Conservation (phyloP, 2,888 invertebrate species). For the Linnaemya tessellans region DNA sequence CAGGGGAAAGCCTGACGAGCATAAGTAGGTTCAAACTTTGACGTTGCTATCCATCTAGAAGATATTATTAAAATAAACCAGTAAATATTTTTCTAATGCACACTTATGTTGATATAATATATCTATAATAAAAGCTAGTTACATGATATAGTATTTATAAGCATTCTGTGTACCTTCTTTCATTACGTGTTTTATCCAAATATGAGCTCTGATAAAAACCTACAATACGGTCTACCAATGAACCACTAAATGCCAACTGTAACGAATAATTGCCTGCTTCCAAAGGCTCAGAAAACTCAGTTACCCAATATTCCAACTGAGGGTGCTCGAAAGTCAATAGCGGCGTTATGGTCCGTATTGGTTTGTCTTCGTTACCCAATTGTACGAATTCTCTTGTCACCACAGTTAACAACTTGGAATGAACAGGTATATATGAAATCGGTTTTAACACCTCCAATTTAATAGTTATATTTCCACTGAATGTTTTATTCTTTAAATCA, state of each 20-base stretch:
- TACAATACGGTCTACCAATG: conserved; percentile 87
- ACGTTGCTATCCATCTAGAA: conserved; percentile 91
- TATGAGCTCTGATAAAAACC: conserved; percentile 91
- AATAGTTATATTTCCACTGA: conserved; percentile 85
- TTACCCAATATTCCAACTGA: conserved; percentile 82
- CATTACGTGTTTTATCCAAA: conserved; percentile 77
- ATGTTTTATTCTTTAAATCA: conserved; percentile 85
- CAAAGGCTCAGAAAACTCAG: conserved; percentile 81
- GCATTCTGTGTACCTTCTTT: conserved; percentile 78
- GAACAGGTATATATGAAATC: conserved; percentile 84
- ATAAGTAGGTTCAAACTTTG: conserved; percentile 97
- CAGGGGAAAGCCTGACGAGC: conserved; percentile 97
- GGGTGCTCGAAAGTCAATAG: conserved; percentile 79
- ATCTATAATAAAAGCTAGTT: too few relatives aligned
- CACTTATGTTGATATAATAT: too few relatives aligned
- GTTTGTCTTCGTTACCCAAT: conserved; percentile 76
- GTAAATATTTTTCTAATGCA: too few relatives aligned
- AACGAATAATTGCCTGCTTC: conserved; percentile 84
- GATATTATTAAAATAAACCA: conserved; percentile 22
- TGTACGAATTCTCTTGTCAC: conserved; percentile 83
- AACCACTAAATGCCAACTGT: conserved; percentile 87
- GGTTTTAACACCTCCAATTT: conserved; percentile 83
- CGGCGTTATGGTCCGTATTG: conserved; percentile 74
- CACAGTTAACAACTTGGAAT: conserved; percentile 84
- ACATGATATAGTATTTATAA: conserved; percentile 34